Evolutionary conservation across 2,797 vertebrate genomes (phyloP).

Genomic region (Erithacus rubecula): DNA sequence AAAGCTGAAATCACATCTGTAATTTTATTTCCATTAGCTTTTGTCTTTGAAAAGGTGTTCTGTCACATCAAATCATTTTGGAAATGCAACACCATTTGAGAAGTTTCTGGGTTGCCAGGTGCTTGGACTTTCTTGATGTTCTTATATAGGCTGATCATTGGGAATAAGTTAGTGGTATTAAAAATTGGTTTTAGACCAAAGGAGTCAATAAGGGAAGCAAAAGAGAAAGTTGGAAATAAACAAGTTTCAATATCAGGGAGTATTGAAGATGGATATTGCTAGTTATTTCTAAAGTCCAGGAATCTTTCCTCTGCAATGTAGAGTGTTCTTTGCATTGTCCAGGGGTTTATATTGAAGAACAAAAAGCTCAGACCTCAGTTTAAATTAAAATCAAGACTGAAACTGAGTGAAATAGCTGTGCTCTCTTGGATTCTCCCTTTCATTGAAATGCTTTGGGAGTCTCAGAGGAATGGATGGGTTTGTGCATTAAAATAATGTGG

Average conservation of each 20-base stretch:
- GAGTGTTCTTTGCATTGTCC: neutral
- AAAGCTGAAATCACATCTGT: neutral
- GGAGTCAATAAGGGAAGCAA: neutral
- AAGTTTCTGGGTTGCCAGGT: neutral
- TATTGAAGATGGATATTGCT: neutral
- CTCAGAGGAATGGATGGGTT: neutral
- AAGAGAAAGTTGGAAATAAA: neutral
- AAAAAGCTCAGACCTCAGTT: neutral
- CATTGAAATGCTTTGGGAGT: neutral
- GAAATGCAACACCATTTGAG: neutral
- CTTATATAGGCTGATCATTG: neutral
- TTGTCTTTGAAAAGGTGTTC: neutral
- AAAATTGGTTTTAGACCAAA: neutral
- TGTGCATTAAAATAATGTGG: neutral
- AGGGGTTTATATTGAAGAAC: neutral
- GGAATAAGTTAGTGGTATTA: neutral
- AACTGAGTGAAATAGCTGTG: neutral
- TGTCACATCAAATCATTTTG: neutral
- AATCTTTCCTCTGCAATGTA: neutral
- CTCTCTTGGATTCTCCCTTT: neutral
- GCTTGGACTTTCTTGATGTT: neutral
- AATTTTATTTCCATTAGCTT: neutral
- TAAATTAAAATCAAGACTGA: neutral
- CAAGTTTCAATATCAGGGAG: neutral
- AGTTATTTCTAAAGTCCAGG: neutral